Conservation (phyloP, 1,140 invertebrate genomes). For the Apis dorsata region DNA sequence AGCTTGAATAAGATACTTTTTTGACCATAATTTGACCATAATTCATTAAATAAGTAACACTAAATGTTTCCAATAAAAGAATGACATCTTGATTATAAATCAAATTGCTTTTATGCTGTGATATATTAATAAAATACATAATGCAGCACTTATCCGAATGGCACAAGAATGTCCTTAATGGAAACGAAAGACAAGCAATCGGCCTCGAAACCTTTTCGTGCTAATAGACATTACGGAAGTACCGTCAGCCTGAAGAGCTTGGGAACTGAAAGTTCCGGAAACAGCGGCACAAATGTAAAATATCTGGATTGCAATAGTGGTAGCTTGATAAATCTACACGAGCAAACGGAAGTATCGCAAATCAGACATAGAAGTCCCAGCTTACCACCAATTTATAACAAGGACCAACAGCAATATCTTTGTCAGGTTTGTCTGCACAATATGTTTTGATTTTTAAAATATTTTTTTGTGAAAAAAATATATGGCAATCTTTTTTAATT, state of each 20-base stretch:
- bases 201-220: conserved; percentile 62
- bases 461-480: too few relatives aligned
- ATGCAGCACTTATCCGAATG: conserved; percentile 56
- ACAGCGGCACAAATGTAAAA: conserved; percentile 58
- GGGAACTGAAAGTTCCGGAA: conserved; percentile 56
- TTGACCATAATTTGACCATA: not conserved
- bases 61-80: not conserved
- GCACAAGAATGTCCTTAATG: conserved; percentile 60
- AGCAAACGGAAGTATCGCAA: conserved; percentile 62
- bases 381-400: conserved; percentile 81
- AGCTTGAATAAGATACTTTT: not conserved
- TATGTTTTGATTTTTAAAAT: not conserved
- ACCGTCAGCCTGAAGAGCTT: conserved; percentile 70
- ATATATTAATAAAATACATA: conserved; percentile 28
- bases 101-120: not conserved
- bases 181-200: conserved; percentile 62
- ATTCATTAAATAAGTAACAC: not conserved
- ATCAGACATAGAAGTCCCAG: conserved; percentile 81
- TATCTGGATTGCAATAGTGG: conserved; percentile 67
- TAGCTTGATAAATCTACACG: conserved; percentile 70
- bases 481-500: too few relatives aligned
- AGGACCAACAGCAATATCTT: conserved; percentile 71
- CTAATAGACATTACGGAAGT: conserved; percentile 66
- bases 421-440: conserved; percentile 53
- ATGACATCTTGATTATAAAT: conserved; percentile 8